These are phyloP conservation scores for Aphidius gifuensis DNA, from an alignment of 1,140 invertebrate genomes.

Conservation along the genomic window DNA sequence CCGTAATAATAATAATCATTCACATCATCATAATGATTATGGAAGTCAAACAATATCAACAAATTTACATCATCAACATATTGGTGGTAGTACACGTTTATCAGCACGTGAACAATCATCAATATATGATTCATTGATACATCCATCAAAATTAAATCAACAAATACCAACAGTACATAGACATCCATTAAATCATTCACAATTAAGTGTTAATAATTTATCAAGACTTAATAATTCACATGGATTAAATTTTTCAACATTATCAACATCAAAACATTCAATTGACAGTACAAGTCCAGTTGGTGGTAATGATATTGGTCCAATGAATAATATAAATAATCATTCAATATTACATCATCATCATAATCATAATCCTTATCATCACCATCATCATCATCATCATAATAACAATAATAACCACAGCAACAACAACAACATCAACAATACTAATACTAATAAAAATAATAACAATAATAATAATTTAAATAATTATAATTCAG, in stretches of 20 bases:
- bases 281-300: slow-evolving; percentile 60
- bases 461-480: slow-evolving; percentile 20
- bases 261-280: slow-evolving; percentile 69
- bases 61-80: slow-evolving; percentile 33
- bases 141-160: slow-evolving; percentile 29
- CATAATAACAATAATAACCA: slow-evolving; percentile 27
- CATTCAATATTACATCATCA: slow-evolving; percentile 23
- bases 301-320: slow-evolving; percentile 30
- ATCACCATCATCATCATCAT: slow-evolving; percentile 27
- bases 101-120: slow-evolving; percentile 33
- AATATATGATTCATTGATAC: slow-evolving; percentile 45
- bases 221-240: slow-evolving; percentile 52
- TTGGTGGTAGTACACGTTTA: slow-evolving; percentile 21
- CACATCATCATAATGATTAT: slow-evolving; percentile 43
- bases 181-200: slow-evolving; percentile 48
- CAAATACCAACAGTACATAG: slow-evolving; percentile 40
- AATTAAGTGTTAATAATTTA: slow-evolving; percentile 51
- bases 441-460: slow-evolving; percentile 11
- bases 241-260: slow-evolving; percentile 67
- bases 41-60: slow-evolving; percentile 38
- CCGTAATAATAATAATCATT: slow-evolving; percentile 31
- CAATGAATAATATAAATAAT: slow-evolving; percentile 14
- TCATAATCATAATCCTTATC: slow-evolving; percentile 26
- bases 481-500: slow-evolving; percentile 35
- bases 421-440: slow-evolving; percentile 28